Percentiles rank a stretch among this genome's conserved stretches.
These are phyloP conservation scores for Anarhynchus alexandrinus DNA, from an alignment of 2,113 vertebrate genomes.

Conservation along the genomic window DNA sequence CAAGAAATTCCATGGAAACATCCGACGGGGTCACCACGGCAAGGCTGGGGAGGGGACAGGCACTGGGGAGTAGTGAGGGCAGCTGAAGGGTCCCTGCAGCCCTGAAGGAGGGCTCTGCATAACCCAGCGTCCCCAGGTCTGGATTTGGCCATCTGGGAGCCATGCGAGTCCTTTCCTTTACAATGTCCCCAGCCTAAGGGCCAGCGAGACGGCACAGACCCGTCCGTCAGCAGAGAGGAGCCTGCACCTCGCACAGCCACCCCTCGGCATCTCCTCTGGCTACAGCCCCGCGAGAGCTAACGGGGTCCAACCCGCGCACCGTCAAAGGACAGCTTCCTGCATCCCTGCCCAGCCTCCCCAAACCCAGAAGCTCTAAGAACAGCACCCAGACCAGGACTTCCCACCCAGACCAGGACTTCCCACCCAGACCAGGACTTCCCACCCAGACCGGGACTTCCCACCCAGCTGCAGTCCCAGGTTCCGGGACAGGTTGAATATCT, in stretches of 20 bases:
- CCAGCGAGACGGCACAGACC: fast-evolving
- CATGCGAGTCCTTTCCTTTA: fast-evolving
- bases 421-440: fast-evolving
- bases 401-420: background rate
- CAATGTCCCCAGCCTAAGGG: background rate
- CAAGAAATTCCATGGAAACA: constrained; percentile 9
- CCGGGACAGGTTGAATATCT: background rate
- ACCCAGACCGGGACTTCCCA: fast-evolving
- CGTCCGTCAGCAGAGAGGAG: background rate
- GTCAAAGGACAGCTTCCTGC: background rate
- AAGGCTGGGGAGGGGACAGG: background rate
- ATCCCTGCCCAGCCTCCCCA: background rate
- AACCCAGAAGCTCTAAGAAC: background rate
- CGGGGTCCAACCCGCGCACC: fast-evolving
- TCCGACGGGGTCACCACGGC: fast-evolving
- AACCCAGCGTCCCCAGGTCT: background rate
- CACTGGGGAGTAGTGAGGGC: fast-evolving
- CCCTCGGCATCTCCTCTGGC: background rate
- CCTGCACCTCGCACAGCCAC: fast-evolving
- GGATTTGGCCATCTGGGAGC: background rate
- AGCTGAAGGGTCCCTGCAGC: background rate
- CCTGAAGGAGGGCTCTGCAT: fast-evolving
- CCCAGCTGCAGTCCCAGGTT: background rate
- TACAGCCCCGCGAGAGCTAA: background rate
- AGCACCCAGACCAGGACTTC: fast-evolving